phyloP scores from a whole-genome alignment of 2,113 vertebrate genomes.

The Oncorhynchus clarkii region DNA sequence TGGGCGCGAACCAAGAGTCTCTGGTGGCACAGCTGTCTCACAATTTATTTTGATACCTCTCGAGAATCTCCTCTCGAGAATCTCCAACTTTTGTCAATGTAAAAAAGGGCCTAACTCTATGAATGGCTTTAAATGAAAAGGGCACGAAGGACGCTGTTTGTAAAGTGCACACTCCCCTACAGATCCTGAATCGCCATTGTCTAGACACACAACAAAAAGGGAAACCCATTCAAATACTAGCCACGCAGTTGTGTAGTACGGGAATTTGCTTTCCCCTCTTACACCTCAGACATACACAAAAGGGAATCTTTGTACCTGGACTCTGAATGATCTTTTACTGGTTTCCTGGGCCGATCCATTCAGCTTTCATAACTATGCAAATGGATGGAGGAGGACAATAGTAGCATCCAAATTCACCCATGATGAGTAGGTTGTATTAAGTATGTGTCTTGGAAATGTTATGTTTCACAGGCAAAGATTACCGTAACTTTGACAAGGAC shows the following conservation, averaged over 20 bases:
- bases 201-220: slow-evolving; percentile 60
- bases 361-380: slow-evolving; percentile 74
- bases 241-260: slow-evolving; percentile 61
- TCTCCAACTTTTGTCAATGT: no score
- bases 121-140: slow-evolving; percentile 29
- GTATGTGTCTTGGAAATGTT: slow-evolving; percentile 37
- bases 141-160: slow-evolving; percentile 34
- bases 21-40: no score
- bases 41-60: no score
- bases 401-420: slow-evolving; percentile 47
- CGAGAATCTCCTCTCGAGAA: no score
- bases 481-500: slow-evolving; percentile 44
- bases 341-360: slow-evolving; percentile 71
- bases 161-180: slow-evolving; percentile 49
- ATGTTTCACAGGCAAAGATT: slow-evolving; percentile 43
- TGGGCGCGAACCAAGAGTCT: no score
- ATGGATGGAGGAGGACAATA: slow-evolving; percentile 50
- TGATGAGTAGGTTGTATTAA: slow-evolving; percentile 43
- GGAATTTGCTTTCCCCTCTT: slow-evolving; percentile 76
- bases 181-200: slow-evolving; percentile 69
- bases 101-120: not conserved
- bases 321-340: slow-evolving; percentile 51
- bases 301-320: slow-evolving; percentile 68
- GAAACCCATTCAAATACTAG: slow-evolving; percentile 70
- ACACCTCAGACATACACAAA: slow-evolving; percentile 71